Base-by-base conservation (phyloP, 2,888 invertebrate genomes). In the Drosophila fungiperda region DNA sequence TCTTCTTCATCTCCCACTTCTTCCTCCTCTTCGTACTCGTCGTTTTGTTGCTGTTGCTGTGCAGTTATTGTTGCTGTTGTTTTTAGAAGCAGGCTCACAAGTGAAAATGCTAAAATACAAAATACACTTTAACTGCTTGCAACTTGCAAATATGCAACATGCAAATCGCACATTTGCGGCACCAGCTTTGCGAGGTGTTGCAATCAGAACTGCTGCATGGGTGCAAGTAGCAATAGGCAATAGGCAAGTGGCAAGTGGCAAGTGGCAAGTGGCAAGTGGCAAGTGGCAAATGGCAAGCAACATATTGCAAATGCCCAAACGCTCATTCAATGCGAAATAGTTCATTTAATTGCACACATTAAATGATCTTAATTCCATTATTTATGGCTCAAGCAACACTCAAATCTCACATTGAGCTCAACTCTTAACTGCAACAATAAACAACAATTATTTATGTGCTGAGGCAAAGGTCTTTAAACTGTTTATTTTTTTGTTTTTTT, bases 131-230 rank as follows among this genome's bases (percentile, higher is more conserved):
- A 69, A 61, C 67, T 65, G 42, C 62, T 71, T 73, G 71, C 53
- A 55, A 57, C 62, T 71, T 73, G 71, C 53, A 55, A 57, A 58
- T 52, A 33, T 55, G 23, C 38, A 55, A 55, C 55, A 42, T 60
- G 69, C 61, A 68, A 70, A 68, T 61, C 49, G 50, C 50, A 6
- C 35, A 17, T 45, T 61, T 68, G 48, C 60, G 11, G 33, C n/a
- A 20, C 17, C 17, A 26, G 20, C 32, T 40, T 32, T 26, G 17
- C 49, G 36, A 77, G 68, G 78, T 78, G 77, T 78, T 69, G 77
- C 73, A 78, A 78, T 73, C 69, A 77, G 78, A 73, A 69, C 77
- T 63, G 76, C 75, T 48, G 48, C 35, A 52, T 36, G 58, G 42
- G 11, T n/a, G n/a, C 66, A 54, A 50, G 42, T 54, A 53, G 63